Percentiles rank a stretch among this genome's conserved stretches.
Conservation (phyloP, 2,888 invertebrate species). For the Eupithecia insigniata region DNA sequence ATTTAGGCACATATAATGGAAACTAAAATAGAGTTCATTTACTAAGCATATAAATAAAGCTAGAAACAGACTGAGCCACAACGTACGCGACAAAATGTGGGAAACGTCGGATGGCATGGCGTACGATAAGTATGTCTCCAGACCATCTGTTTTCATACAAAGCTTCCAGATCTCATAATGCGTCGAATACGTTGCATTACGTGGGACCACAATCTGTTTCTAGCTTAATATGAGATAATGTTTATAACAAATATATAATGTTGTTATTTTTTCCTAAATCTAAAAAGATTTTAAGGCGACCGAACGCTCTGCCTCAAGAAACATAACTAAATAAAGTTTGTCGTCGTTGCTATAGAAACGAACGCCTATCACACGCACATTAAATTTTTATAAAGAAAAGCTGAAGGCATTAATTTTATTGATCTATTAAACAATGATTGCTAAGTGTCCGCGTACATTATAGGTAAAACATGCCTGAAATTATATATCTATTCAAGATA, state of each 20-base stretch:
- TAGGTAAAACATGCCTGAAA: background rate
- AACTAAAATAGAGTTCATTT: background rate
- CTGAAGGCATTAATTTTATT: background rate
- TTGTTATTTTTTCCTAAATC: too few relatives aligned
- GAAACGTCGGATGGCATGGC: too few relatives aligned
- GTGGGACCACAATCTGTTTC: too few relatives aligned
- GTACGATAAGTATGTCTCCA: too few relatives aligned
- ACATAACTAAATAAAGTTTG: slow-evolving; percentile 23
- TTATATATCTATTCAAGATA: background rate
- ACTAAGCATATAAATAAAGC: background rate
- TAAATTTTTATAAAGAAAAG: background rate
- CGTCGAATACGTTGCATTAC: too few relatives aligned
- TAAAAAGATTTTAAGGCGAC: background rate
- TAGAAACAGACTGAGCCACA: too few relatives aligned
- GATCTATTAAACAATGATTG: background rate
- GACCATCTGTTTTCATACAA: too few relatives aligned
- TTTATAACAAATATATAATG: too few relatives aligned
- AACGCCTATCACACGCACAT: slow-evolving; percentile 27
- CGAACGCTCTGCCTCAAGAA: slow-evolving; percentile 12
- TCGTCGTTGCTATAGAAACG: slow-evolving; percentile 33
- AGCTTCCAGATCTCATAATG: too few relatives aligned
- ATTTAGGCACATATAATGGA: background rate
- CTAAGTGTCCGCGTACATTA: background rate
- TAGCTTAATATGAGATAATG: background rate
- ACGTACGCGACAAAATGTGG: too few relatives aligned